phyloP scores from a whole-genome alignment of 1,140 invertebrate genomes.

The Trachelipus rathkii region DNA sequence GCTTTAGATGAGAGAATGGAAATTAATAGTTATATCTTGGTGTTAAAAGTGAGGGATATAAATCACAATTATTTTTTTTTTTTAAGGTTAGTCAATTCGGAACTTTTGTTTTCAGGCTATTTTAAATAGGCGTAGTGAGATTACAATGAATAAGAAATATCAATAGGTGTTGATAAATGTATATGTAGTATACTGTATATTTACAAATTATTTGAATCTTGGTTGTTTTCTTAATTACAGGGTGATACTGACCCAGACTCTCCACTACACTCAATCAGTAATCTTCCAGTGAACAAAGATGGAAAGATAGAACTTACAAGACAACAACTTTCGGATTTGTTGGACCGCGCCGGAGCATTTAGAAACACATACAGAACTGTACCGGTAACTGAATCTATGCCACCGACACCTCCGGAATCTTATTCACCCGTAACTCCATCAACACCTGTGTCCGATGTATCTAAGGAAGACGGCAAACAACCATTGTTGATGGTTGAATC shows the following conservation, averaged over 20 bases:
- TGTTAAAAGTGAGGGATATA: too few relatives aligned
- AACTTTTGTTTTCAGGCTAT: too few relatives aligned
- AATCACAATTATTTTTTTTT: too few relatives aligned
- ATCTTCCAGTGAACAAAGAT: background rate
- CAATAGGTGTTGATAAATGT: too few relatives aligned
- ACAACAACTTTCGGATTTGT: background rate
- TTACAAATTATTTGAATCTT: too few relatives aligned
- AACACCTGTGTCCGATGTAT: background rate
- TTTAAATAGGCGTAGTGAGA: too few relatives aligned
- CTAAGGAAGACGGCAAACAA: background rate
- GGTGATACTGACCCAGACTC: background rate
- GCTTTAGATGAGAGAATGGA: too few relatives aligned
- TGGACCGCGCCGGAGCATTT: background rate
- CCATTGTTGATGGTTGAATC: constrained; percentile 30
- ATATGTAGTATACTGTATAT: too few relatives aligned
- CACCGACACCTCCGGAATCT: background rate
- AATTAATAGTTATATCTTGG: too few relatives aligned
- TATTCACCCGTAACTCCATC: background rate
- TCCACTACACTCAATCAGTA: background rate
- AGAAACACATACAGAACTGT: background rate
- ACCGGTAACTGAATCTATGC: background rate
- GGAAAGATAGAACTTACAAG: background rate
- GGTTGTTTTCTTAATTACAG: too few relatives aligned
- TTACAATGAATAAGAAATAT: too few relatives aligned
- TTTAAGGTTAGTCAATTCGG: too few relatives aligned